phyloP scores from a whole-genome alignment of 2,888 invertebrate species.

The Marasmarcha lunaedactyla region DNA sequence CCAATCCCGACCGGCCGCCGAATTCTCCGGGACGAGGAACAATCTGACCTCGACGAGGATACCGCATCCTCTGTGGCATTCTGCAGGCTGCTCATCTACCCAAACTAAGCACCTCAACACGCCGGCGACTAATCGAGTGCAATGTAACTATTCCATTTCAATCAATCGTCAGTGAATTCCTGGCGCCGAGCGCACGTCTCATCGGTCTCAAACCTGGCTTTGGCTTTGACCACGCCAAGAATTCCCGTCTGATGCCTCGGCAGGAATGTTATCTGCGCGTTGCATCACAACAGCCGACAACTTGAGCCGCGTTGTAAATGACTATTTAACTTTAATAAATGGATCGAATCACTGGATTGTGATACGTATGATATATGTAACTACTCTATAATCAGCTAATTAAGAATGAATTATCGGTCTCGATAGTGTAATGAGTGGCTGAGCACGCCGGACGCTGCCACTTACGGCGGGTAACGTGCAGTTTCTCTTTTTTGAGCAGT shows the following conservation, averaged over 20 bases:
- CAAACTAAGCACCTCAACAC: constrained; percentile 30
- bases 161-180: constrained; percentile 56
- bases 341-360: constrained; percentile 19
- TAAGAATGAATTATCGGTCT: constrained; percentile 52
- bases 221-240: constrained; percentile 49
- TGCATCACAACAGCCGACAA: constrained; percentile 52
- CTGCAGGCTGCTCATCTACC: constrained; percentile 40
- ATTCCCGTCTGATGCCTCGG: constrained; percentile 56
- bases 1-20: constrained; percentile 45
- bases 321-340: constrained; percentile 50
- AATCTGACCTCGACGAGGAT: constrained; percentile 45
- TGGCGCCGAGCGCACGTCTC: constrained; percentile 44
- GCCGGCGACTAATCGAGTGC: too few species aligned
- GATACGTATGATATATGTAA: constrained; percentile 27
- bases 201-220: constrained; percentile 42
- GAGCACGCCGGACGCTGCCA: constrained; percentile 24
- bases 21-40: constrained; percentile 64
- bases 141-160: constrained; percentile 18
- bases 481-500: constrained; percentile 8
- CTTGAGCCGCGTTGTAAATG: constrained; percentile 44
- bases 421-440: constrained; percentile 35
- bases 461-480: constrained; percentile 20
- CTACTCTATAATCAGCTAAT: constrained; percentile 47
- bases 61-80: constrained; percentile 39
- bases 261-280: constrained; percentile 63